phyloP scores from a whole-genome alignment of 2,888 invertebrate species.

The Anagyrus pseudococci region DNA sequence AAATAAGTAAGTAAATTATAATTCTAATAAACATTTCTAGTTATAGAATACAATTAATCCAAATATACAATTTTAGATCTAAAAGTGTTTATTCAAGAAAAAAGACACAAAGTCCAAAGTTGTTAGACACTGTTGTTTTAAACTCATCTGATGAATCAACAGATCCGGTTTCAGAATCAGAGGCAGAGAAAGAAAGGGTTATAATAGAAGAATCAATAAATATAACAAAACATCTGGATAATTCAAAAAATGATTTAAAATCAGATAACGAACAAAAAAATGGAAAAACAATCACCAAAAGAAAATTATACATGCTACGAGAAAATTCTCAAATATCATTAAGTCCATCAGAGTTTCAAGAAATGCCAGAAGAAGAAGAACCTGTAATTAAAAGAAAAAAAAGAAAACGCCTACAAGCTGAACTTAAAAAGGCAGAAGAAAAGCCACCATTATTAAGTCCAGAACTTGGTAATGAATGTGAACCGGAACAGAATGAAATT shows the following conservation, averaged over 20 bases:
- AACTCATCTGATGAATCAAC: conserved; percentile 37
- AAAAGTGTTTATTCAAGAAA: conserved; percentile 30
- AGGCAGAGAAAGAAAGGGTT: conserved; percentile 17
- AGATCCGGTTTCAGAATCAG: conserved; percentile 7
- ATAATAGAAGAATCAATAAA: conserved; percentile 42
- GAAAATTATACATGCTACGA: conserved; percentile 46
- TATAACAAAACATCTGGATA: conserved; percentile 33
- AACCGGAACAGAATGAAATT: conserved; percentile 21
- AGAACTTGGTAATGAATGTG: conserved; percentile 11
- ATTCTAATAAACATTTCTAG: background rate
- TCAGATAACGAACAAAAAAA: conserved; percentile 11
- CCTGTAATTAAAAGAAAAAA: conserved; percentile 9
- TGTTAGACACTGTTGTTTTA: conserved; percentile 38
- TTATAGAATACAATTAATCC: background rate
- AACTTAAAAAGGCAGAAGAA: conserved; percentile 37
- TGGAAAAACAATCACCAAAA: conserved; percentile 39
- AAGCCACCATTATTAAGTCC: conserved; percentile 6
- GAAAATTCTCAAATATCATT: conserved; percentile 47
- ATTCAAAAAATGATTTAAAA: conserved; percentile 6
- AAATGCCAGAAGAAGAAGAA: conserved; percentile 12
- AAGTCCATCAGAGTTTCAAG: conserved; percentile 44
- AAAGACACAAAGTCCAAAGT: conserved; percentile 24
- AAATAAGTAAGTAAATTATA: conserved; percentile 24
- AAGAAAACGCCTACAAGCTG: conserved; percentile 22
- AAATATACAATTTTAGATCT: conserved; percentile 33